Conservation (phyloP, 2,888 invertebrate species). For the Acronicta psi region DNA sequence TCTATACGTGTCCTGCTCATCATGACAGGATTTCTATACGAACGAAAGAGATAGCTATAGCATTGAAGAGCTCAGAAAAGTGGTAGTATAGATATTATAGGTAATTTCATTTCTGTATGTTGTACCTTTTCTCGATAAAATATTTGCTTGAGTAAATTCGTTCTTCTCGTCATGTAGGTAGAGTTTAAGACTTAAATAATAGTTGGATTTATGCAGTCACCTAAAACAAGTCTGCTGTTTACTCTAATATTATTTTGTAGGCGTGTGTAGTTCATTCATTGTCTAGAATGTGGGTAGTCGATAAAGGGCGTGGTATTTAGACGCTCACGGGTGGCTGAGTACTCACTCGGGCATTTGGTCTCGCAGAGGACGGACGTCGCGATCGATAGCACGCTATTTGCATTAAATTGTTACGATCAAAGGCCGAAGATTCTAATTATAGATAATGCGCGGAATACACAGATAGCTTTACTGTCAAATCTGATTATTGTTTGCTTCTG, state of each 20-base stretch:
- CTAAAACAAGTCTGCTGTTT: neutral
- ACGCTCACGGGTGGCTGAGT: conserved; percentile 57
- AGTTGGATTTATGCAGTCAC: too few relatives aligned
- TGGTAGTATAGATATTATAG: conserved; percentile 23
- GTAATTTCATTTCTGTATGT: conserved; percentile 35
- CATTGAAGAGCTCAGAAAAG: conserved; percentile 26
- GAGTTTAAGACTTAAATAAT: neutral
- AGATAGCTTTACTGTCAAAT: conserved; percentile 10
- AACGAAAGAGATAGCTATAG: conserved; percentile 34
- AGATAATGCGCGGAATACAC: conserved; percentile 27
- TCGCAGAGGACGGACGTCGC: conserved; percentile 56
- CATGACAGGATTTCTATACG: conserved; percentile 35
- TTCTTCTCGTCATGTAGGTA: conserved; percentile 10
- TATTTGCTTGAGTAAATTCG: conserved; percentile 24
- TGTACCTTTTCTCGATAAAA: conserved; percentile 27
- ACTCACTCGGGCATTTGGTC: conserved; percentile 65
- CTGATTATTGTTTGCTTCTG: conserved; percentile 11
- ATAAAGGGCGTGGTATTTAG: conserved; percentile 68
- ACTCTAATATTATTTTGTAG: neutral
- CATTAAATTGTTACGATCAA: conserved; percentile 53
- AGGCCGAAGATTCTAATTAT: conserved; percentile 49
- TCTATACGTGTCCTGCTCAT: conserved; percentile 46
- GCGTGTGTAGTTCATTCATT: conserved; percentile 30
- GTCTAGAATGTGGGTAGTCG: conserved; percentile 65
- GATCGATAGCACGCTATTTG: conserved; percentile 55